Evolutionary conservation across 2,113 vertebrate genomes (phyloP), one percentile per base, ranked within the genome.

Genomic region (Sinocyclocheilus rhinocerous): DNA sequence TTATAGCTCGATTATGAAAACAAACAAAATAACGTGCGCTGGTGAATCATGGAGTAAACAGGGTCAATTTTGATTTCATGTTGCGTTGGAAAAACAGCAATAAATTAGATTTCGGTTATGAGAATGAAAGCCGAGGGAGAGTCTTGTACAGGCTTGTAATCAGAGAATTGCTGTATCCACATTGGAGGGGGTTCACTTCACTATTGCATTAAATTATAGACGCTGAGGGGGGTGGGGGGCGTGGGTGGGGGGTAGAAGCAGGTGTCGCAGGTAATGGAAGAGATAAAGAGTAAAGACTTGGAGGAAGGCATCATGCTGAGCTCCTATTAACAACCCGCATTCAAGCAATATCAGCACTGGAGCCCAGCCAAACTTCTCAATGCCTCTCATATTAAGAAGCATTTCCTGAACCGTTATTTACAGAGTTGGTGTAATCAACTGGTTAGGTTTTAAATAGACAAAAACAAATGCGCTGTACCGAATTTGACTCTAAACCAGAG

Each of bases 221-320:
- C 0, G 16, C 45, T n/a, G n/a, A n/a, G n/a, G n/a, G n/a, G n/a
- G n/a, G n/a, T n/a, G n/a, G n/a, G n/a, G n/a, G n/a, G n/a, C n/a
- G n/a, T n/a, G n/a, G n/a, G n/a, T n/a, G n/a, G n/a, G n/a, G 55
- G 55, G 20, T 15, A 65, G 52, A 67, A 50, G 83, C 87, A 85
- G 77, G 77, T 85, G 67, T 87, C 55, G 45, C 33, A 79, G 42
- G 86, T 81, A 85, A 81, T 87, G 83, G 72, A 85, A 67, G 86
- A 72, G 39, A 84, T 81, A 61, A 70, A 70, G 48, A 79, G 59
- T 59, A 48, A 65, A 81, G 61, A 63, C 33, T 52, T 16, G 24
- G 50, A 81, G 59, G 82, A 80, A 80, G 52, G 39, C 18, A 39
- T 29, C 69, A 26, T 50, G 39, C 77, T 65, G 52, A 24, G 52